Conservation (phyloP, 1,140 invertebrate genomes). For the Rhynchophorus ferrugineus region DNA sequence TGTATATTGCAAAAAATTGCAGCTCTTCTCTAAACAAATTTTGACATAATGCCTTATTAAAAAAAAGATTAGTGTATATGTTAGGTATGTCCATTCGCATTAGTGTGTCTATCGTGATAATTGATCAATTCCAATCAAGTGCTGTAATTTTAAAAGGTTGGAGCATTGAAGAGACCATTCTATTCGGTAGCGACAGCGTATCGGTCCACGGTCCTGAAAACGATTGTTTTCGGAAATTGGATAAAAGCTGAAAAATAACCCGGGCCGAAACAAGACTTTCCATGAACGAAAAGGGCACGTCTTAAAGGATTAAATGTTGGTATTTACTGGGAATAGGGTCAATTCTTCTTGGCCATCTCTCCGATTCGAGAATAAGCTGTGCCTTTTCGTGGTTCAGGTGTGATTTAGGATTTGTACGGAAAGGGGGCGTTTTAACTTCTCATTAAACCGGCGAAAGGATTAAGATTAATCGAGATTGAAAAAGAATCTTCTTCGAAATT, state of each 20-base stretch:
- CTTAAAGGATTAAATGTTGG: slow-evolving; percentile 22
- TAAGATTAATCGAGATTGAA: slow-evolving; percentile 13
- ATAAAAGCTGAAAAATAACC: slow-evolving; percentile 35
- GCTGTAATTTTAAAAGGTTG: too few relatives aligned
- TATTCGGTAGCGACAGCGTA: too few relatives aligned
- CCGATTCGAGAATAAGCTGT: slow-evolving; percentile 12
- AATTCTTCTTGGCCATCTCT: slow-evolving; percentile 17
- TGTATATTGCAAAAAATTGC: too few relatives aligned
- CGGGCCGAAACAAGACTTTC: slow-evolving; percentile 13
- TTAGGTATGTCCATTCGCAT: too few relatives aligned
- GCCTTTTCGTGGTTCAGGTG: slow-evolving; percentile 17
- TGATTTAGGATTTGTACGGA: slow-evolving; percentile 15
- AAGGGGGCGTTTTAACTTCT: slow-evolving; percentile 14
- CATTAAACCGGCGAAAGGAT: slow-evolving; percentile 11
- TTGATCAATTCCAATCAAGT: too few relatives aligned
- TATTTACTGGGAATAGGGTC: slow-evolving; percentile 20
- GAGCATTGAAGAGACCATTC: too few relatives aligned
- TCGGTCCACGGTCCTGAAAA: slow-evolving; percentile 8
- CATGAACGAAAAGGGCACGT: slow-evolving; percentile 13
- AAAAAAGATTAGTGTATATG: too few relatives aligned
- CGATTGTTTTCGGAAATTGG: slow-evolving; percentile 39
- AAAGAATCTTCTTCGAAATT: too few relatives aligned
- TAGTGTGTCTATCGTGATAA: too few relatives aligned
- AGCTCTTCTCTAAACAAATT: too few relatives aligned
- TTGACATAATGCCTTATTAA: too few relatives aligned